A percentile compares a stretch with the other conserved stretches of the same genome.
Conservation (phyloP, 2,888 invertebrate genomes). For the Ennomos erosarius region DNA sequence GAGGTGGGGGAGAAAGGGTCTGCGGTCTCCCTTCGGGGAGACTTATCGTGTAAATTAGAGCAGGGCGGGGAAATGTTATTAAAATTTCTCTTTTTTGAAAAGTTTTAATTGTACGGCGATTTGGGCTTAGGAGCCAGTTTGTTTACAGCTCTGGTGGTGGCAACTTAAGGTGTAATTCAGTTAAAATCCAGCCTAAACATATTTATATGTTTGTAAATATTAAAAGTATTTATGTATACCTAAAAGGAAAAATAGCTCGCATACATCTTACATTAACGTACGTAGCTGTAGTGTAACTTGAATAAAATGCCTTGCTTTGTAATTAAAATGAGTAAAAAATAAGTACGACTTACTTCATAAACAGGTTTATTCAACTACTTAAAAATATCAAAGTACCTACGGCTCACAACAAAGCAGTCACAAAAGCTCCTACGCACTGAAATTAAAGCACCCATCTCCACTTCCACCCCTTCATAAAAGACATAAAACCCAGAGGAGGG, state of each 20-base stretch:
- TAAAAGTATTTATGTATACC: too few species aligned
- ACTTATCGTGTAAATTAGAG: constrained; percentile 57
- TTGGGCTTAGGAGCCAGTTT: constrained; percentile 26
- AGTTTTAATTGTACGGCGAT: constrained; percentile 34
- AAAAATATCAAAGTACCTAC: background rate
- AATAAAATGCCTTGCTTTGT: too few species aligned
- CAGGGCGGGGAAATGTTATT: constrained; percentile 37
- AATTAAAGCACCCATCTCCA: constrained; percentile 42
- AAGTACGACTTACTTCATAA: too few species aligned
- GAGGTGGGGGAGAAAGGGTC: constrained; percentile 47
- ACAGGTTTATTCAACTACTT: too few species aligned
- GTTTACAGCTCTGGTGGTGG: constrained; percentile 12
- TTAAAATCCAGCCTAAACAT: too few species aligned
- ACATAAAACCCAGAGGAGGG: constrained; percentile 70
- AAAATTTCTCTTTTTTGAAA: constrained; percentile 33
- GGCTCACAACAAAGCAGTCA: constrained; percentile 33
- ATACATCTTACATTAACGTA: too few species aligned
- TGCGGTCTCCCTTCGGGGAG: constrained; percentile 44
- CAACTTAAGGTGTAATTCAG: background rate
- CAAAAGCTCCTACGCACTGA: constrained; percentile 34
- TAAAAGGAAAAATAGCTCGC: too few species aligned
- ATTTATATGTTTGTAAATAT: too few species aligned
- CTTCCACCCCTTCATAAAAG: constrained; percentile 70
- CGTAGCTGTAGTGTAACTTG: too few species aligned
- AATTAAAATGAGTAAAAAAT: too few species aligned